Evolutionary conservation across 2,888 invertebrate genomes (phyloP), one percentile per base, ranked within the genome.

Genomic region (Ashinkailepas kermadecensis): DNA sequence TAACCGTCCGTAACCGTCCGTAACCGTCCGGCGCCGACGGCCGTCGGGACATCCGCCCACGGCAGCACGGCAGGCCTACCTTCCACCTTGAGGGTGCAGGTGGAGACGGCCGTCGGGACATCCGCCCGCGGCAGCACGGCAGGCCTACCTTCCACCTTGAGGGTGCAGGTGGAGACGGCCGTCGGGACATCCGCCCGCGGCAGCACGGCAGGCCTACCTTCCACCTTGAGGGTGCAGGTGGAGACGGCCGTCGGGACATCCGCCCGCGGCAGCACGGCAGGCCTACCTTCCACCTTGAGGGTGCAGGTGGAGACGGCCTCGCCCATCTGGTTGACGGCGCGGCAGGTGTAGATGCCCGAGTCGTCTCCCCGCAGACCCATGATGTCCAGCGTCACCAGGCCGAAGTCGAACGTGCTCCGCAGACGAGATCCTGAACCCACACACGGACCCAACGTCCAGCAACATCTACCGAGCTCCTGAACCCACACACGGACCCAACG

Each of bases 361-460:
- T 99, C 98, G 86, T 96, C 96, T 80, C 92, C 91, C 85, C 97
- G 91, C 74, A 96, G 86, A 6, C 95, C 93, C 86, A 95, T 94
- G 83, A 97, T 93, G 23, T 96, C 95, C 58, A 97, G 88, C 0
- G 96, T 95, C 0, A 99, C 98, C 83, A 97, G 91, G 80, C 99
- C 99, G 88, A 99, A 99, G 87, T 99, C 99, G 86, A 98, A 96
- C 58, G 96, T 95, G 85, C 97, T 96, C 86, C 95, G 93, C 84
- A 97, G 91, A 85, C 98, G 91, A 64, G 97, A 93, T 65, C 90
- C 90, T 87, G 81, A 21, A 78, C 18, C 9, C 57, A 39, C 39
- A 39, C 39, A 39, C 39, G 39, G 39, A 39, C 39, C 4, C 39
- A 39, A 39, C 39, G 39, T 39, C 4, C 1, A 39, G 39, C 39